These are phyloP conservation scores for Lepilemur septentrionalis DNA, from an alignment of 2,797 vertebrate genomes.

Conservation along the genomic window DNA sequence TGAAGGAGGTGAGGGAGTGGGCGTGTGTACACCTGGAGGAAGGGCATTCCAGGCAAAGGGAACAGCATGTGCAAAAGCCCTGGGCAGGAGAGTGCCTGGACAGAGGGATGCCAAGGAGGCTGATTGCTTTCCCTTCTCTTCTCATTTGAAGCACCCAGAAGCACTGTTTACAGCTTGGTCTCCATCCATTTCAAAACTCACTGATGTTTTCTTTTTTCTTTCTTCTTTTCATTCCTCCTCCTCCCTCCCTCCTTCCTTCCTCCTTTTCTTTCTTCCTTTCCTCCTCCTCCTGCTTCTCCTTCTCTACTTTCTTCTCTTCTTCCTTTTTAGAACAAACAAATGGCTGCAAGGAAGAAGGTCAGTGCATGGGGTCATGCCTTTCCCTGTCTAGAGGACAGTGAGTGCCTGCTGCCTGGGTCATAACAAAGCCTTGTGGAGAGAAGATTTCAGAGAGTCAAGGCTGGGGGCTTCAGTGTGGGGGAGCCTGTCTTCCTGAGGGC, in stretches of 20 bases:
- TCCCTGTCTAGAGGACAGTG: background rate
- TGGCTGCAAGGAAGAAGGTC: constrained; percentile 57
- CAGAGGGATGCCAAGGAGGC: too few species aligned
- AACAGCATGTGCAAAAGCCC: background rate
- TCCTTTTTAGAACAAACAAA: constrained; percentile 51
- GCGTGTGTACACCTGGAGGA: fast-evolving
- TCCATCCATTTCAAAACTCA: background rate
- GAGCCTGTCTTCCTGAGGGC: background rate
- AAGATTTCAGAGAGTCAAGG: too few species aligned
- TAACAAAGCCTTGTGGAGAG: too few species aligned
- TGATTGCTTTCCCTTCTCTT: fast-evolving
- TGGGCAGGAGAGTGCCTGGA: too few species aligned
- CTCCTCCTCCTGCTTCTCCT: background rate
- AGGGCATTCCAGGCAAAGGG: background rate
- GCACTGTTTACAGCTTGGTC: background rate
- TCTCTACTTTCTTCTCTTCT: background rate
- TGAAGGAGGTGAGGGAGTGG: background rate
- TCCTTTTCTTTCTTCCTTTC: too few species aligned
- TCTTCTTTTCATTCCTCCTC: background rate
- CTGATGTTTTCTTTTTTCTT: background rate
- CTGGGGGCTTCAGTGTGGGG: fast-evolving
- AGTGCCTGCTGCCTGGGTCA: background rate
- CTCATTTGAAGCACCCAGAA: fast-evolving
- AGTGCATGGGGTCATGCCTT: fast-evolving
- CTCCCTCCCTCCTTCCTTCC: background rate